A percentile compares a stretch with the other conserved stretches of the same genome.
phyloP scores from a whole-genome alignment of 1,140 invertebrate species.

The Pectinophora gossypiella region DNA sequence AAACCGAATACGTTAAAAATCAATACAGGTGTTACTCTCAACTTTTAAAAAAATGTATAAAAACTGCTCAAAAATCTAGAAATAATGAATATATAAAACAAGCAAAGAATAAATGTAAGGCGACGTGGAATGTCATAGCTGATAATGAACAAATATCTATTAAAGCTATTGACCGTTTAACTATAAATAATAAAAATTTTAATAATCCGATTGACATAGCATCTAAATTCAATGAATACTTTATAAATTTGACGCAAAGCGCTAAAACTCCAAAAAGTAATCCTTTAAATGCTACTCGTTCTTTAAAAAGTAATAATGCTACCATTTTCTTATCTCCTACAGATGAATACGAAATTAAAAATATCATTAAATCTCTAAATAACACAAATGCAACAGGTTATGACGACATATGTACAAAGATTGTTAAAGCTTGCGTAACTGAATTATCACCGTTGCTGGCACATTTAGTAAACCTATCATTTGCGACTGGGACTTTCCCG shows the following conservation, averaged over 20 bases:
- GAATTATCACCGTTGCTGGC: background rate
- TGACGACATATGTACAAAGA: background rate
- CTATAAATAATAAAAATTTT: background rate
- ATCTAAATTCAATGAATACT: background rate
- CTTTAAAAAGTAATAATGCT: background rate
- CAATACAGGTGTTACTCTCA: background rate
- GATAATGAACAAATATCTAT: background rate
- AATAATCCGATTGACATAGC: background rate
- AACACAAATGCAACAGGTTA: background rate
- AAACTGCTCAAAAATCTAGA: background rate
- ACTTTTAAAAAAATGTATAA: background rate
- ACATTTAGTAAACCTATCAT: background rate
- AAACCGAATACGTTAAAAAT: background rate
- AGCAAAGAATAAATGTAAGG: background rate
- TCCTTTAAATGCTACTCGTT: background rate
- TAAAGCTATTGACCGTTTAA: background rate
- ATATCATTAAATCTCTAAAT: background rate
- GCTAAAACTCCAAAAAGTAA: background rate
- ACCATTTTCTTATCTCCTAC: background rate
- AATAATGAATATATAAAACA: background rate
- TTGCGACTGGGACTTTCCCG: background rate
- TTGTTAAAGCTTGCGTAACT: background rate
- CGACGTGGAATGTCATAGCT: background rate
- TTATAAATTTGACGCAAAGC: background rate
- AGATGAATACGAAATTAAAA: background rate